A percentile compares a stretch with the other conserved stretches of the same genome.
Conservation (phyloP, 1,140 invertebrate species). For the Drosophila seguyi region DNA sequence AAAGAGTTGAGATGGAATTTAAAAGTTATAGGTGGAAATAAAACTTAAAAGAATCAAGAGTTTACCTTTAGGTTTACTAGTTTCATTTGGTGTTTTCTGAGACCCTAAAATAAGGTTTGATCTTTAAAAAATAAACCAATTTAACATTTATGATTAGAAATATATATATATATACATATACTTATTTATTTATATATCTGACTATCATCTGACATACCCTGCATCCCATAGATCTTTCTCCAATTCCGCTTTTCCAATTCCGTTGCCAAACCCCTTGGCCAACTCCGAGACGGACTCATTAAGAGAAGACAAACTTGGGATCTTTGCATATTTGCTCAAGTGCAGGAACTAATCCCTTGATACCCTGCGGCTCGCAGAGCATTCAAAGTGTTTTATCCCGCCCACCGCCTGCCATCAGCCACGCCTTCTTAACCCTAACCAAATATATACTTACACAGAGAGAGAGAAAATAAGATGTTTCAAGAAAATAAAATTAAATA, state of each 20-base stretch:
- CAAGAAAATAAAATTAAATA: not conserved
- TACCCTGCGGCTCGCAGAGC: conserved; percentile 44
- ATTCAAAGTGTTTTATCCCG: conserved; percentile 38
- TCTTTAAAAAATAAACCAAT: not conserved
- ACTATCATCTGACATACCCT: not conserved
- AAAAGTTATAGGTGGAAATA: not conserved
- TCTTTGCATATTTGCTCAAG: conserved; percentile 57
- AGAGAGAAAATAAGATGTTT: not conserved
- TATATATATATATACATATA: not conserved
- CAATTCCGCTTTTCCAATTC: conserved; percentile 17
- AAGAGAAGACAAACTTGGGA: conserved; percentile 54
- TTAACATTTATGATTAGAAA: not conserved
- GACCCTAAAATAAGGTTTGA: not conserved
- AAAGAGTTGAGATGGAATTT: not conserved
- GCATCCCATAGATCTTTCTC: not conserved
- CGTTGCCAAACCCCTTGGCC: conserved; percentile 17
- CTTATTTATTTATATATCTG: not conserved
- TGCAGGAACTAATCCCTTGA: conserved; percentile 48
- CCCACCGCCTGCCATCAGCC: conserved; percentile 7
- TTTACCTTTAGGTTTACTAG: not conserved
- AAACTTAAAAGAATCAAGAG: not conserved
- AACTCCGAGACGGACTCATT: conserved; percentile 38
- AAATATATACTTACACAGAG: conserved; percentile 26
- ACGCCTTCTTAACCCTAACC: conserved; percentile 8
- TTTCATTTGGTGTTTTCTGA: not conserved